Evolutionary conservation across 2,797 vertebrate species (phyloP), one percentile per base, ranked within the genome.

Genomic region (Notoglanidium macrostoma): DNA sequence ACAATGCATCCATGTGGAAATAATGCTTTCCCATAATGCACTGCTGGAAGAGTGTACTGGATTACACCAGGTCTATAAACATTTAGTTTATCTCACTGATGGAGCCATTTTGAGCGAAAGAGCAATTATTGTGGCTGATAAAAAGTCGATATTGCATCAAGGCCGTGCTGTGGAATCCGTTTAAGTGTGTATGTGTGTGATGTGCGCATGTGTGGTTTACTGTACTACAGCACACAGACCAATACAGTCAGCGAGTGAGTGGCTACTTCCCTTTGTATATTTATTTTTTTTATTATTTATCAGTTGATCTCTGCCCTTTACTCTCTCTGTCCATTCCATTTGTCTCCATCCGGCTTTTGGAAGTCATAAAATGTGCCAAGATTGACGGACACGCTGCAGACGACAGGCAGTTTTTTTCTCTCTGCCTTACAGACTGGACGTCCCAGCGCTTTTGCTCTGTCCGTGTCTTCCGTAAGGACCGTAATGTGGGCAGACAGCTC

Each of bases 251-350:
- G 70, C 29, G 57, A 35, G 14, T 63, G 32, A 88, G 78, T 68
- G 73, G 89, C 88, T 61, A 93, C 93, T 94, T 94, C 91, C 86
- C 74, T 91, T 94, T 91, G 91, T 89, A 84, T 90, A n/a, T 49
- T 49, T 74, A 46, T 59, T 59, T 40, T 32, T 35, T 1, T 49
- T 21, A 40, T 59, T 40, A 92, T 92, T 85, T 88, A 92, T 92
- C 88, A 89, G 87, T 88, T 65, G 85, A 86, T 89, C 89, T 84
- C 35, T 59, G 15, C 67, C 87, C 77, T 78, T 78, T 59, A 11
- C 83, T 76, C n/a, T 19, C 29, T 54, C 84, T 44, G 32, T 80
- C 19, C 51, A 32, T 29, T 73, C 70, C 83, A 80, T 85, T 81
- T 67, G 57, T 49, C 84, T 77, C 63, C 23, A 44, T 84, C 73